Base-by-base conservation (phyloP, 2,113 vertebrate genomes). In the Alectura lathami region DNA sequence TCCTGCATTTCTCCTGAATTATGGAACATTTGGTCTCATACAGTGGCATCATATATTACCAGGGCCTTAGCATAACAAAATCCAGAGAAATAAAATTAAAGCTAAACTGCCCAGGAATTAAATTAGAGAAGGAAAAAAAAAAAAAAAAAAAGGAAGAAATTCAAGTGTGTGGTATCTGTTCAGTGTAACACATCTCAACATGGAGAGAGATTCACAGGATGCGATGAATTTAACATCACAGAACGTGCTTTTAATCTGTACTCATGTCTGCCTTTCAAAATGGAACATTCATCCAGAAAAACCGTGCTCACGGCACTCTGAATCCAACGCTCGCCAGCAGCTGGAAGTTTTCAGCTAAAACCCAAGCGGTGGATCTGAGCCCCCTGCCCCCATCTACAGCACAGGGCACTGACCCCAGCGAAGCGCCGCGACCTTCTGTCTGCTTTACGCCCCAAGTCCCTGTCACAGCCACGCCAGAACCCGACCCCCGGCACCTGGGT, bases 401-500 rank as follows among this genome's bases (percentile, higher is more conserved):
- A 24, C 14, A 8, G 36, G 2, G 26, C 15, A 5, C 40, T 22
- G 6, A 27, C 40, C 2, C 11, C 81, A 7, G 36, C 0, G 2
- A 2, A 32, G 78, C 48, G 9, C 36, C 5, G 23, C 13, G 29
- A 6, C 14, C 36, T 6, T 51, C 1, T 1, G 38, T 15, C 6
- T 6, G 51, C 16, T 3, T 1, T 10, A 5, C 12, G 4, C 0
- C 30, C 21, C 6, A 29, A 23, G 20, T 16, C 63, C 11, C 77
- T 0, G 29, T 2, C 1, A 1, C 29, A 27, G 76, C 4, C 4
- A 17, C 43, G 56, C 66, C 67, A 21, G 56, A 22, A 48, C 48
- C 70, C 36, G 8, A 59, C 42, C 38, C 38, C 0, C 40, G 66
- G 89, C 38, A 40, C 80, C 57, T n/a, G 15, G 43, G 11, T 1